phyloP scores from a whole-genome alignment of 2,797 vertebrate genomes.

The Menidia menidia region DNA sequence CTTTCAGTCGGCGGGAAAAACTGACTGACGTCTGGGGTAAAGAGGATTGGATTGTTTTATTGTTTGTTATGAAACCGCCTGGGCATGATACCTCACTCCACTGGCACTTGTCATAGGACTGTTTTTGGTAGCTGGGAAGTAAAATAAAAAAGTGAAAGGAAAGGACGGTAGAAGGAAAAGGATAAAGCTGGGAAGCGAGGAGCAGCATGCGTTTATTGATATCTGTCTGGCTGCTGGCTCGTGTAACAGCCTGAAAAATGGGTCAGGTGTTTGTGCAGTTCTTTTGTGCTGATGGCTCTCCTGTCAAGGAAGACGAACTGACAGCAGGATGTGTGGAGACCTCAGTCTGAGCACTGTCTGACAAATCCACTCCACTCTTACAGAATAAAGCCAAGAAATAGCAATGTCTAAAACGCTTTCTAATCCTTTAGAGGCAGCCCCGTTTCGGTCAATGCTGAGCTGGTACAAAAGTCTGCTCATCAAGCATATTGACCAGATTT shows the following conservation, averaged over 20 bases:
- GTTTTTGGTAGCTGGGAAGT: slow-evolving; percentile 6
- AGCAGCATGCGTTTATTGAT: slow-evolving; percentile 13
- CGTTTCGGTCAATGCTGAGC: neutral
- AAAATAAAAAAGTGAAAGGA: neutral
- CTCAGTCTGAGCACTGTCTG: slow-evolving; percentile 23
- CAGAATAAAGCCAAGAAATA: slow-evolving; percentile 14
- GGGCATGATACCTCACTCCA: slow-evolving; percentile 21
- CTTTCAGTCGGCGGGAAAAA: slow-evolving; percentile 3
- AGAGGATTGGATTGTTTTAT: slow-evolving; percentile 21
- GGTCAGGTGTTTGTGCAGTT: slow-evolving; percentile 66
- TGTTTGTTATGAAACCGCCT: slow-evolving; percentile 8
- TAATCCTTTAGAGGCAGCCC: neutral
- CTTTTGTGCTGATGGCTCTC: slow-evolving; percentile 28
- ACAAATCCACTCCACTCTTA: slow-evolving; percentile 35
- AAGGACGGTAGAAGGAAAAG: neutral
- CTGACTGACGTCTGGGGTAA: slow-evolving; percentile 15
- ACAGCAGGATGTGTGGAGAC: slow-evolving; percentile 35
- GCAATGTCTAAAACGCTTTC: neutral
- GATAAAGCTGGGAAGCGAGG: neutral
- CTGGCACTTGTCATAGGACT: slow-evolving; percentile 25
- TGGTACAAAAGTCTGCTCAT: neutral
- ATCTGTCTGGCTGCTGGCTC: slow-evolving; percentile 41
- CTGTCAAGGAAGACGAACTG: slow-evolving; percentile 47
- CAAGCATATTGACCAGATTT: neutral
- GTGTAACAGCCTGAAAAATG: slow-evolving; percentile 54